These are phyloP conservation scores for Andrena bucephala DNA, from an alignment of 2,888 invertebrate species.

Conservation along the genomic window DNA sequence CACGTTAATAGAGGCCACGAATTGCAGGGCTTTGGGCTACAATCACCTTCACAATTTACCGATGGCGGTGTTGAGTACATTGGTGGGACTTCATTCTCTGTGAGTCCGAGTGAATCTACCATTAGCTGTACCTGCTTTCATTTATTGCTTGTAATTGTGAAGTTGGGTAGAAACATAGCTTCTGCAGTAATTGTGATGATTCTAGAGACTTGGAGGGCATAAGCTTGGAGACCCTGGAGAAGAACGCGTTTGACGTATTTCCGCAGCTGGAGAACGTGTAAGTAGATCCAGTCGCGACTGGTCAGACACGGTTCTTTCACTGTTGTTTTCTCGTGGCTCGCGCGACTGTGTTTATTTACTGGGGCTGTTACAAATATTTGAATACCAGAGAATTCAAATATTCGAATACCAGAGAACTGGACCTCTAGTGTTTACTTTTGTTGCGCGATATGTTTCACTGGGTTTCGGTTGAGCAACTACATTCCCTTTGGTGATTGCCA, in stretches of 20 bases:
- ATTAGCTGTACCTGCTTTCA: conserved; percentile 6
- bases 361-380: too few species aligned
- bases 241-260: conserved; percentile 85
- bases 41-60: conserved; percentile 79
- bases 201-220: conserved; percentile 87
- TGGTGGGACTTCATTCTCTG: conserved; percentile 82
- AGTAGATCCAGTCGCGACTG: conserved; percentile 65
- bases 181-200: conserved; percentile 1
- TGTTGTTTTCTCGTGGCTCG: too few species aligned
- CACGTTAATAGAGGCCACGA: not conserved
- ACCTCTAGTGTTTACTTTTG: not conserved
- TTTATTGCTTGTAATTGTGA: not conserved
- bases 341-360: too few species aligned
- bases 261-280: conserved; percentile 86
- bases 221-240: conserved; percentile 85
- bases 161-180: too few species aligned
- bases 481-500: too few species aligned
- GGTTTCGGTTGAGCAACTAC: not conserved
- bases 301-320: not conserved
- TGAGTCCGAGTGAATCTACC: conserved; percentile 73
- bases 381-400: too few species aligned
- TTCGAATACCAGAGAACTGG: too few species aligned
- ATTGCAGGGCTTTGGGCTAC: conserved; percentile 79
- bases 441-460: not conserved
- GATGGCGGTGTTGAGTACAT: conserved; percentile 74